Base-by-base conservation (phyloP, 2,797 vertebrate species). In the Enteromius afrohamiltoni region DNA sequence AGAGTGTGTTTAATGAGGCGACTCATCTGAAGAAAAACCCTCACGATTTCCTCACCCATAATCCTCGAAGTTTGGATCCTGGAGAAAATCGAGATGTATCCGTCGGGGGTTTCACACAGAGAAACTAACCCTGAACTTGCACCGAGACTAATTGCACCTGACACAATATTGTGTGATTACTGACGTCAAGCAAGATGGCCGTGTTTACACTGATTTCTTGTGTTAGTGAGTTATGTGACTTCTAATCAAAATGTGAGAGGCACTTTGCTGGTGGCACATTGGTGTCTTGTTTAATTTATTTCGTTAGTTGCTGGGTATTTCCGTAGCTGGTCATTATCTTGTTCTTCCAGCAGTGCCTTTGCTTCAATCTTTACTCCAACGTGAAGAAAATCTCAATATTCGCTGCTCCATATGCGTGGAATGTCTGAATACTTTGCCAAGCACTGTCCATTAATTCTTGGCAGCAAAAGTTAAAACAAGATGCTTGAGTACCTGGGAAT, bases 201-300 rank as follows among this genome's bases (percentile, higher is more conserved):
- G 88, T 86, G 82, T 84, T 75, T 51, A 86, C 88, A 91, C 85
- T 85, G 85, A 91, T 93, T 91, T 87, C 88, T 79, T 83, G 70
- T 80, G 85, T 87, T 75, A 90, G 78, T 86, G 90, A 90, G 89
- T 91, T 91, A 88, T 91, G 91, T 78, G 88, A 75, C 21, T 62
- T 75, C 83, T 80, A 88, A 87, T 85, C 86, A 51, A 88, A 93
- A 93, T 90, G 85, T 92, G 92, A 90, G 89, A 77, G 90, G 86
- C 37, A 89, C 85, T 80, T 88, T 65, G 8, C 83, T 90, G 86
- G 88, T 91, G 85, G 85, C 87, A 76, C 89, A 79, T 79, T 85
- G 86, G 89, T 90, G 87, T 89, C 87, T 80, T 64, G 60, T 90
- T 85, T 93, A 91, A 93, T 94, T 94, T 93, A 91, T 93, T 93